phyloP scores from a whole-genome alignment of 2,888 invertebrate species.

The Augiades crinisus region DNA sequence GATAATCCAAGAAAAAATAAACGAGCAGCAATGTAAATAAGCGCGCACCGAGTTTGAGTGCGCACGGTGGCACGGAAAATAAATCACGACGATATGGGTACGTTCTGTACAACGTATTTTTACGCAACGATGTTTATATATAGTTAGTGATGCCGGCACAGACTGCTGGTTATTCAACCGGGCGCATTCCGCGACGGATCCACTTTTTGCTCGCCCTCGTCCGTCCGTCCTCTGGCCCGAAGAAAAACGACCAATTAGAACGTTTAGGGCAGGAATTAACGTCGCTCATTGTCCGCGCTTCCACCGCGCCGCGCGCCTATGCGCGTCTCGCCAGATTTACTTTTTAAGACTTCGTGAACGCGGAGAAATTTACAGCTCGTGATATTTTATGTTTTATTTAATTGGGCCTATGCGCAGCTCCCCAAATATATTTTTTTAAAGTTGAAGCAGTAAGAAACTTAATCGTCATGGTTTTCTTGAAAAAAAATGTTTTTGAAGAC shows the following conservation, averaged over 20 bases:
- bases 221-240: slow-evolving; percentile 40
- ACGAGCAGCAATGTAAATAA: slow-evolving; percentile 69
- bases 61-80: slow-evolving; percentile 62
- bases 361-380: too few relatives aligned
- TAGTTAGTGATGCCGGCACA: slow-evolving; percentile 52
- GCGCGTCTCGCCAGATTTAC: slow-evolving; percentile 2
- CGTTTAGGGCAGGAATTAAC: slow-evolving; percentile 71
- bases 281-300: slow-evolving; percentile 55
- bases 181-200: slow-evolving; percentile 74
- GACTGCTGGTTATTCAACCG: slow-evolving; percentile 79
- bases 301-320: slow-evolving; percentile 27
- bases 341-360: too few relatives aligned
- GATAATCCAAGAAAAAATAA: slow-evolving; percentile 76
- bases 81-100: slow-evolving; percentile 66
- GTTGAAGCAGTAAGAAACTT: too few relatives aligned
- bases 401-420: slow-evolving; percentile 20
- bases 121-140: slow-evolving; percentile 78
- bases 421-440: slow-evolving; percentile 1
- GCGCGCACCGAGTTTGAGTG: slow-evolving; percentile 57
- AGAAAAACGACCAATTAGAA: slow-evolving; percentile 69
- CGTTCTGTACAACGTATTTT: slow-evolving; percentile 71
- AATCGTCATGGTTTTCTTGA: too few relatives aligned
- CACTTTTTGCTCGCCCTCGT: slow-evolving; percentile 68
- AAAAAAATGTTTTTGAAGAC: too few relatives aligned
- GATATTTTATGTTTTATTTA: too few relatives aligned